These are phyloP conservation scores for Hyaena hyaena DNA, from an alignment of 2,113 vertebrate genomes.

Conservation along the genomic window DNA sequence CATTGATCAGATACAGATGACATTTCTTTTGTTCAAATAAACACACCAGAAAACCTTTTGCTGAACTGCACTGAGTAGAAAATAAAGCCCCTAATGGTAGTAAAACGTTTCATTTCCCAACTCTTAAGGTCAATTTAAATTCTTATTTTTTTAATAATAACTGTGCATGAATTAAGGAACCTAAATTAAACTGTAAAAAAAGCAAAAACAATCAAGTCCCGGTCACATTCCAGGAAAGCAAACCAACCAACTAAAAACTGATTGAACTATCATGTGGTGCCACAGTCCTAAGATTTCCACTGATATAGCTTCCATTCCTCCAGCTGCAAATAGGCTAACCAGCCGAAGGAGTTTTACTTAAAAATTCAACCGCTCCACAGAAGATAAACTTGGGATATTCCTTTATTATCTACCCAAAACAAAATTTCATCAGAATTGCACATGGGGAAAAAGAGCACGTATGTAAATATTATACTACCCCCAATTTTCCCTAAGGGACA, in stretches of 20 bases:
- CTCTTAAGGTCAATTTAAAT: not conserved
- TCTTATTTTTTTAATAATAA: slow-evolving; percentile 22
- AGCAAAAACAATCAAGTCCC: not conserved
- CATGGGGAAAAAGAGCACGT: not conserved
- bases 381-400: not conserved
- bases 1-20: not conserved
- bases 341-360: not conserved
- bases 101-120: not conserved
- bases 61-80: not conserved
- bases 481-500: not conserved
- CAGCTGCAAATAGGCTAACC: not conserved
- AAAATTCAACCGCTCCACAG: not conserved
- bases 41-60: not conserved
- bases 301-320: not conserved
- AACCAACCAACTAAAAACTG: not conserved
- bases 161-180: not conserved
- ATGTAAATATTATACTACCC: not conserved
- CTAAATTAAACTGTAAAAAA: slow-evolving; percentile 19
- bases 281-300: not conserved
- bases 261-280: not conserved
- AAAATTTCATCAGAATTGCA: not conserved
- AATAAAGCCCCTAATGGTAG: not conserved
- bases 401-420: not conserved
- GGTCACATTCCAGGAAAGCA: not conserved
- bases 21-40: not conserved